phyloP scores from a whole-genome alignment of 2,797 vertebrate species.

The Nyctibius grandis region DNA sequence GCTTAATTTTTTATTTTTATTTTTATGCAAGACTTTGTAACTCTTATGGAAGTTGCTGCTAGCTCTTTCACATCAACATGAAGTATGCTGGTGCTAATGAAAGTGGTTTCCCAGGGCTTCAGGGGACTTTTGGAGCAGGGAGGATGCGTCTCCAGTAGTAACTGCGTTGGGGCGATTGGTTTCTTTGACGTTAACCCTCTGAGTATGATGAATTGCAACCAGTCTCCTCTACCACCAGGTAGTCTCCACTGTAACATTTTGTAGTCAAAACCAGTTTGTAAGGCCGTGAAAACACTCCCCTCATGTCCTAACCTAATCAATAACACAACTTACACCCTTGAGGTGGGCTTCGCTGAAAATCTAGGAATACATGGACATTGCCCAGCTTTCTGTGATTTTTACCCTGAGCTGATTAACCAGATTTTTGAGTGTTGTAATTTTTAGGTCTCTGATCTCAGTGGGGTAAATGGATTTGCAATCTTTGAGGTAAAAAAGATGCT shows the following conservation, averaged over 20 bases:
- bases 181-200: background rate
- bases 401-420: accelerated
- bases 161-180: background rate
- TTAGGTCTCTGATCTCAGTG: background rate
- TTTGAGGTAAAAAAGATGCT: background rate
- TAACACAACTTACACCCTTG: too few species aligned
- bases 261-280: background rate
- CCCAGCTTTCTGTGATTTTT: background rate
- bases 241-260: accelerated
- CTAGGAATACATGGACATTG: accelerated
- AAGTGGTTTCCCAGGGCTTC: background rate
- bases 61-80: background rate
- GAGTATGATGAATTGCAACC: background rate
- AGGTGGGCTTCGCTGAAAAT: background rate
- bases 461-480: background rate
- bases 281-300: background rate
- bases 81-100: accelerated
- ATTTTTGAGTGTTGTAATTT: background rate
- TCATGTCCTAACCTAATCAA: accelerated
- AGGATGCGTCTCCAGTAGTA: accelerated
- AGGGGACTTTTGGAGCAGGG: background rate
- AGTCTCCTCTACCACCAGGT: background rate
- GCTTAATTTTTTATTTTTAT: background rate
- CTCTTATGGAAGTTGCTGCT: background rate
- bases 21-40: background rate